These are phyloP conservation scores for Onthophagus sagittarius DNA, from an alignment of 2,888 invertebrate genomes.

Conservation along the genomic window DNA sequence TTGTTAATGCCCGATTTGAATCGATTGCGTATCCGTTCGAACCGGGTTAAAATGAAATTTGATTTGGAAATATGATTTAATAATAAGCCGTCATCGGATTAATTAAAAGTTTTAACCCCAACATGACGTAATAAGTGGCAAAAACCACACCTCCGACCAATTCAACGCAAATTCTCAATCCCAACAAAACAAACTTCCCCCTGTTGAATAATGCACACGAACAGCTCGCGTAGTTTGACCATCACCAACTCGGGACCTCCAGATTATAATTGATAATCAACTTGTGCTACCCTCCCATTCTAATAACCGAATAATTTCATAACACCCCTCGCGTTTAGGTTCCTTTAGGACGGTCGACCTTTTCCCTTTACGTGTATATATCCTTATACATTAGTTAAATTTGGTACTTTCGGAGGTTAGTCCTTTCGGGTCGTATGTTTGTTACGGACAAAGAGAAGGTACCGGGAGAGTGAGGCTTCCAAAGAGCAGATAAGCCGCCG, in stretches of 20 bases:
- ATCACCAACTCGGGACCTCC: not conserved
- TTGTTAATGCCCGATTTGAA: too few species aligned
- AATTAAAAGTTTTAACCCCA: too few species aligned
- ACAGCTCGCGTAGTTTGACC: not conserved
- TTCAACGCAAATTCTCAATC: not conserved
- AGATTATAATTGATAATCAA: not conserved
- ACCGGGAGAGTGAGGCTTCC: not conserved
- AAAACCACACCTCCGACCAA: not conserved
- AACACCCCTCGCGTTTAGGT: not conserved
- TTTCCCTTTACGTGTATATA: not conserved
- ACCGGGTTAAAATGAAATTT: too few species aligned
- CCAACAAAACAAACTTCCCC: not conserved
- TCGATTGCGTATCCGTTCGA: too few species aligned
- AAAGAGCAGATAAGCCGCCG: not conserved
- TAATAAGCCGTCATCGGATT: too few species aligned
- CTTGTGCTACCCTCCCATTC: not conserved
- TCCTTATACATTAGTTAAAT: not conserved
- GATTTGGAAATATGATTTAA: too few species aligned
- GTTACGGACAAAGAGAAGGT: not conserved
- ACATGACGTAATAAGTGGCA: not conserved
- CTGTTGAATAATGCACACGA: not conserved
- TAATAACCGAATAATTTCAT: not conserved
- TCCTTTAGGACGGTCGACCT: not conserved
- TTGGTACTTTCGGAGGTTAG: not conserved
- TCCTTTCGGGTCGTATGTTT: not conserved